These are phyloP conservation scores for human DNA, from an alignment of 2,113 vertebrate species.

Conservation along the genomic window GRCh38 chrX:55541001-55541500, in stretches of 20 bases:
- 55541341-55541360: no score
- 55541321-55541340: background rate
- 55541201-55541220: background rate
- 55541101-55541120: background rate
- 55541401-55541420: no score
- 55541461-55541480: no score
- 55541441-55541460: no score
- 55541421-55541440: no score
- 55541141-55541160: background rate
- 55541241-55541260: background rate
- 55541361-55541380: no score
- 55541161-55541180: background rate
- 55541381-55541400: no score
- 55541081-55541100: background rate
- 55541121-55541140: background rate
- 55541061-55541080: background rate
- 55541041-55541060: background rate
- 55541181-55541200: background rate
- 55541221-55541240: background rate
- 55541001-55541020: background rate
- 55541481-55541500: no score
- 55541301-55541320: background rate
- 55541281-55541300: background rate
- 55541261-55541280: background rate
- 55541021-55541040: background rate